phyloP scores from a whole-genome alignment of 92 coral and sea anemone species.

The Epizoanthus stellaris region DNA sequence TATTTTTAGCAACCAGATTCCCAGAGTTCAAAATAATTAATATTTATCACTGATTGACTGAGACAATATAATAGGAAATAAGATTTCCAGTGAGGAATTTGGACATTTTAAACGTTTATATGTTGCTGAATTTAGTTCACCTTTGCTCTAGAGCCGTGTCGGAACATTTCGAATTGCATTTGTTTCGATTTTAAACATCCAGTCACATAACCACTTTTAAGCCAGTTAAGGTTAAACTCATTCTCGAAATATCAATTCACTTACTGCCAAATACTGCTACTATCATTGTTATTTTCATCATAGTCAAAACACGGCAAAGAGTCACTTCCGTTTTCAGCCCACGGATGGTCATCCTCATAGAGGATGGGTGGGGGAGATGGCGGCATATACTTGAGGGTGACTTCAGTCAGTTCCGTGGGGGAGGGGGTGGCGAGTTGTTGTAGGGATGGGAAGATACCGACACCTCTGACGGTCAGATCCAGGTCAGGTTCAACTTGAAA shows the following conservation, averaged over 20 bases:
- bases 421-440: constrained; percentile 83
- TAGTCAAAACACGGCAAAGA: constrained; percentile 61
- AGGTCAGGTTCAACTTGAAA: constrained; percentile 85
- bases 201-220: neutral
- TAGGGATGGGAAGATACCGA: constrained; percentile 78
- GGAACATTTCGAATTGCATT: no score
- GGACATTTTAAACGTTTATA: no score
- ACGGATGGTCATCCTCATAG: constrained; percentile 86
- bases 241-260: neutral
- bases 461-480: constrained; percentile 89
- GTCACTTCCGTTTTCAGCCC: constrained; percentile 87
- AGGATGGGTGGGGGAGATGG: constrained; percentile 90
- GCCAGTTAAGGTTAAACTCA: neutral
- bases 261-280: constrained; percentile 65
- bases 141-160: no score
- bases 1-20: no score
- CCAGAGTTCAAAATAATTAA: no score
- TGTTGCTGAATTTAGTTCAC: no score
- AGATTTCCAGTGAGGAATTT: no score
- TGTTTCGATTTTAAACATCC: no score
- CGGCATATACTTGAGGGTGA: constrained; percentile 90
- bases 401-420: constrained; percentile 84
- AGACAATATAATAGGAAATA: no score
- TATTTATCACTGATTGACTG: no score
- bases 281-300: constrained; percentile 75